These are phyloP conservation scores for Gallinago media DNA, from an alignment of 2,113 vertebrate species.

Conservation along the genomic window DNA sequence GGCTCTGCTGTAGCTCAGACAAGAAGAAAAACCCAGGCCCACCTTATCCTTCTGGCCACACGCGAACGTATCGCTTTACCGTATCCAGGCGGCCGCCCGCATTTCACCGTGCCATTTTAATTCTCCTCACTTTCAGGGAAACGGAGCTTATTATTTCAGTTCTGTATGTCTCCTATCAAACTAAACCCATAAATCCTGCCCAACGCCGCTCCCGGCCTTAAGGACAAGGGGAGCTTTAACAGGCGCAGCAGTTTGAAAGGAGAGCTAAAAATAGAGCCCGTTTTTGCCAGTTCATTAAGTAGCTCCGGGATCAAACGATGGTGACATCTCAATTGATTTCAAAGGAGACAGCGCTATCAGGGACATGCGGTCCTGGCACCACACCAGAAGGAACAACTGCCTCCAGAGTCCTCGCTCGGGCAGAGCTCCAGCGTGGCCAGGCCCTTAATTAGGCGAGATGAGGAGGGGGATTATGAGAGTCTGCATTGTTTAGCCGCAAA, in stretches of 20 bases:
- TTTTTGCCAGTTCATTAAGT: conserved; percentile 63
- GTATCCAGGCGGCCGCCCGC: neutral
- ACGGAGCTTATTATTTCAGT: conserved; percentile 52
- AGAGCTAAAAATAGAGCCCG: conserved; percentile 61
- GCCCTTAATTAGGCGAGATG: conserved; percentile 34
- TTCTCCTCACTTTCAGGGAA: conserved; percentile 50
- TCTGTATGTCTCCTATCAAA: conserved; percentile 34
- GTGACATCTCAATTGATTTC: conserved; percentile 69
- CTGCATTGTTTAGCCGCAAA: conserved; percentile 38
- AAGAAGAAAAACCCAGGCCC: conserved; percentile 43
- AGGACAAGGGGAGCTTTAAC: conserved; percentile 50
- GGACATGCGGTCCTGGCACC: neutral
- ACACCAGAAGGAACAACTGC: conserved; percentile 28
- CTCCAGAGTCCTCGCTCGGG: neutral
- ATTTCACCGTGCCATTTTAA: conserved; percentile 41
- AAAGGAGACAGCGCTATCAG: conserved; percentile 8
- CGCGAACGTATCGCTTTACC: neutral
- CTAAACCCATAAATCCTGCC: conserved; percentile 46
- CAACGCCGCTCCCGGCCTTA: fast-evolving
- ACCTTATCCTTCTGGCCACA: conserved; percentile 33
- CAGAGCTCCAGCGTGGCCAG: conserved; percentile 32
- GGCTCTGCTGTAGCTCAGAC: neutral
- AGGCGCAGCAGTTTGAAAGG: neutral
- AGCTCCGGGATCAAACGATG: conserved; percentile 46
- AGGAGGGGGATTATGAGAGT: conserved; percentile 40